These are phyloP conservation scores for Dendrolimus kikuchii DNA, from an alignment of 1,140 invertebrate genomes.

Conservation along the genomic window DNA sequence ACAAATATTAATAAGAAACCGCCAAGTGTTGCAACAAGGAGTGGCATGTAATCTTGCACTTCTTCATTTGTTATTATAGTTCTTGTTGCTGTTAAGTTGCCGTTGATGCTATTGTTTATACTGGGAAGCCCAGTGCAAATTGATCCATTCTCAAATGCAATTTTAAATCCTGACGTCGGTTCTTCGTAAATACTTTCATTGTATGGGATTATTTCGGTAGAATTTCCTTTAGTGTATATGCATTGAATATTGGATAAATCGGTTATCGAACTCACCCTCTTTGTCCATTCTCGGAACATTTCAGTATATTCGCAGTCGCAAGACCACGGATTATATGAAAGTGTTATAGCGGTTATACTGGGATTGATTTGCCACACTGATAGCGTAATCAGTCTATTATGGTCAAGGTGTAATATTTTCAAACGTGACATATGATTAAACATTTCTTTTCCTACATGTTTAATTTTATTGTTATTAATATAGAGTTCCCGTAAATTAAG, in stretches of 20 bases:
- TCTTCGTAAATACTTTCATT: slow-evolving; percentile 73
- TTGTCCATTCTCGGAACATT: slow-evolving; percentile 85
- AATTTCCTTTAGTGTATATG: slow-evolving; percentile 74
- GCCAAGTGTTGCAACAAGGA: slow-evolving; percentile 81
- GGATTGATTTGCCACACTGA: slow-evolving; percentile 83
- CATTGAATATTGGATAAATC: slow-evolving; percentile 78
- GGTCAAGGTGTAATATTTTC: slow-evolving; percentile 81
- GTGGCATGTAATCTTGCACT: slow-evolving; percentile 85
- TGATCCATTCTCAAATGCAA: slow-evolving; percentile 71
- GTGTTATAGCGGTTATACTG: slow-evolving; percentile 77
- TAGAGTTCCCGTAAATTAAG: slow-evolving; percentile 87
- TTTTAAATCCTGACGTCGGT: slow-evolving; percentile 73
- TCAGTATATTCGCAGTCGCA: slow-evolving; percentile 90
- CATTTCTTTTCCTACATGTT: slow-evolving; percentile 82
- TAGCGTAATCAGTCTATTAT: slow-evolving; percentile 83
- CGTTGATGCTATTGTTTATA: slow-evolving; percentile 79
- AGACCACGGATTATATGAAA: slow-evolving; percentile 89
- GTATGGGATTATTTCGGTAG: slow-evolving; percentile 73
- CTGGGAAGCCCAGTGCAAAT: slow-evolving; percentile 76
- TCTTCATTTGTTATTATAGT: slow-evolving; percentile 81
- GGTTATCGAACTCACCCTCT: slow-evolving; percentile 75
- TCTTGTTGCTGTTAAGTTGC: slow-evolving; percentile 78
- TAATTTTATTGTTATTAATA: slow-evolving; percentile 87
- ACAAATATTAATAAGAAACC: slow-evolving; percentile 81
- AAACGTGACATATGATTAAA: slow-evolving; percentile 82